Evolutionary conservation across 2,888 invertebrate genomes (phyloP).

Genomic region (Phortica magna): DNA sequence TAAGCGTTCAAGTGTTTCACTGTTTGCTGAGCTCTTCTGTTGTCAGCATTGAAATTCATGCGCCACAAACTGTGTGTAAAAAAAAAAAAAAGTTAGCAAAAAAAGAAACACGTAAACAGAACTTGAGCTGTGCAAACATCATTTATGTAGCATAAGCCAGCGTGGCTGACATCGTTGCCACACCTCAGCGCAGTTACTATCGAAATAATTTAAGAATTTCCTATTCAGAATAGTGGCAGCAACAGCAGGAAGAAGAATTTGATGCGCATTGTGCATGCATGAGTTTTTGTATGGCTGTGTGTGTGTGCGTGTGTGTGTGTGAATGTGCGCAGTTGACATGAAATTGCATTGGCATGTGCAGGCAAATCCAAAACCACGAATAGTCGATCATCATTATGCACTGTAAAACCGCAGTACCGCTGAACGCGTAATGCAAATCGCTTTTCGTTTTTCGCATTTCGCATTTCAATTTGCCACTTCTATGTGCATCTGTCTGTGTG

Average conservation of each 20-base stretch:
- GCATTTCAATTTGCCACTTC: not conserved
- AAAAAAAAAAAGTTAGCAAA: not conserved
- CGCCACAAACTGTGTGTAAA: conserved; percentile 48
- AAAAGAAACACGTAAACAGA: conserved; percentile 16
- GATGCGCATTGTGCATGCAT: not conserved
- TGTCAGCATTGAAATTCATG: conserved; percentile 44
- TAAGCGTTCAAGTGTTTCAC: not conserved
- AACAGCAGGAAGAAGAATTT: not conserved
- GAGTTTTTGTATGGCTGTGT: not conserved
- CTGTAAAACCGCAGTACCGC: not conserved
- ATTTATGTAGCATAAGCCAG: conserved; percentile 48
- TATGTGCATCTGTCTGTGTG: conserved; percentile 16
- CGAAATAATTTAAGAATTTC: conserved; percentile 61
- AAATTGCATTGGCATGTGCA: not conserved
- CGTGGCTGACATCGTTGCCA: conserved; percentile 18
- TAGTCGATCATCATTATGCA: conserved; percentile 2
- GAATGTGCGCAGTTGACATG: not conserved
- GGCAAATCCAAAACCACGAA: not conserved
- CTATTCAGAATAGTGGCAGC: conserved; percentile 45
- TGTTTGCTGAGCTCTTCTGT: conserved; percentile 24
- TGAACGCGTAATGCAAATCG: conserved; percentile 31
- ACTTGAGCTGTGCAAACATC: conserved; percentile 59
- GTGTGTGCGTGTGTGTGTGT: not conserved
- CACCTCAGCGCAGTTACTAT: conserved; percentile 44
- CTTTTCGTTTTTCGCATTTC: not conserved